Percentiles rank a stretch among this genome's conserved stretches.
phyloP scores from a whole-genome alignment of 2,797 vertebrate genomes.

The Toxotes lorentzi region DNA sequence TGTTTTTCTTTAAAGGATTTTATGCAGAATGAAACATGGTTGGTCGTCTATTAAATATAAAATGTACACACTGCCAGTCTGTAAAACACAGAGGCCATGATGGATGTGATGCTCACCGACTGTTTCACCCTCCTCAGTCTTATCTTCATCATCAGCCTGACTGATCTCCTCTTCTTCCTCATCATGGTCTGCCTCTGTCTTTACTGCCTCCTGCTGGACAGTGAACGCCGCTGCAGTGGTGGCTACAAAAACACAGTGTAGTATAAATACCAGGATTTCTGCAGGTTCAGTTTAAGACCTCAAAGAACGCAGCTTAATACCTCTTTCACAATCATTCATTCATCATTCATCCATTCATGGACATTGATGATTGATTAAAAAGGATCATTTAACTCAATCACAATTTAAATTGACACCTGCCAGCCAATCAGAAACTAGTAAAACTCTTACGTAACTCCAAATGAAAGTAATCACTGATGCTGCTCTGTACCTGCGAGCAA shows the following conservation, averaged over 20 bases:
- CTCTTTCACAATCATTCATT: no score
- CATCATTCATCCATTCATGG: no score
- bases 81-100: background rate
- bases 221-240: constrained; percentile 44
- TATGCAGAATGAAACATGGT: no score
- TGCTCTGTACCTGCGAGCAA: constrained; percentile 64
- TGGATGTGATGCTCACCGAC: constrained; percentile 29
- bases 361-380: no score
- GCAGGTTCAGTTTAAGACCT: no score
- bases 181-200: constrained; percentile 48
- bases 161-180: constrained; percentile 42
- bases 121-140: constrained; percentile 57
- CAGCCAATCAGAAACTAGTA: constrained; percentile 5
- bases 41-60: no score
- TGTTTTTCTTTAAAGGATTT: no score
- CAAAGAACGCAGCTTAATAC: no score
- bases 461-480: background rate
- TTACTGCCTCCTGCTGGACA: constrained; percentile 65
- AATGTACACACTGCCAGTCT: background rate
- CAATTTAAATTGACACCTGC: background rate
- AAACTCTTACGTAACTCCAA: background rate
- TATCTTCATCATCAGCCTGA: constrained; percentile 54
- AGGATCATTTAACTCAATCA: no score
- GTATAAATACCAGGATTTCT: background rate
- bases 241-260: constrained; percentile 20